Percentiles rank a stretch among this genome's conserved stretches.
Conservation (phyloP, 2,113 vertebrate species). For the Grantiella picta region DNA sequence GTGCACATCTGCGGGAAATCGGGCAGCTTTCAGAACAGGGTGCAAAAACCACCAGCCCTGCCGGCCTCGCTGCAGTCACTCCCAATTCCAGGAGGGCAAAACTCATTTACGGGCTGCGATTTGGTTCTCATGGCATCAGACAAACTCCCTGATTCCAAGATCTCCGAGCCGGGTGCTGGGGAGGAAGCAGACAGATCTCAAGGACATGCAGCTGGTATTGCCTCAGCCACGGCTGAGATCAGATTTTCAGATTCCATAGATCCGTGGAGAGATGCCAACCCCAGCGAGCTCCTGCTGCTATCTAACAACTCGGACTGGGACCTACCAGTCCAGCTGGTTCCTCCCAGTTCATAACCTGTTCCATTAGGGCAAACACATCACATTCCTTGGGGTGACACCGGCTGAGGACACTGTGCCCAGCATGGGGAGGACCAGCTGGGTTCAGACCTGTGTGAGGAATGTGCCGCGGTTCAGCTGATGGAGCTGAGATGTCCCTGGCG, state of each 20-base stretch:
- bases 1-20: neutral
- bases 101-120: neutral
- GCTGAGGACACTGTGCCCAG: neutral
- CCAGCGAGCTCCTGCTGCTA: neutral
- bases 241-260: neutral
- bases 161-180: neutral
- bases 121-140: neutral
- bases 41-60: neutral
- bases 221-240: neutral
- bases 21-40: neutral
- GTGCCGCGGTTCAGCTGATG: neutral
- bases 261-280: constrained; percentile 3
- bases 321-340: constrained; percentile 45
- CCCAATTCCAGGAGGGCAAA: neutral
- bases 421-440: neutral
- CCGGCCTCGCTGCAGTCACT: neutral
- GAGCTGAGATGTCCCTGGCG: neutral
- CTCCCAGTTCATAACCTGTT: constrained; percentile 43
- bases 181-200: neutral
- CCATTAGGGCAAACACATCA: constrained; percentile 59
- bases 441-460: neutral
- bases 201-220: neutral
- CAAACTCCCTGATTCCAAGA: neutral
- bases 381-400: constrained; percentile 39
- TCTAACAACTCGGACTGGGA: neutral